These are phyloP conservation scores for Eufriesea mexicana DNA, from an alignment of 1,140 invertebrate species.

Conservation along the genomic window DNA sequence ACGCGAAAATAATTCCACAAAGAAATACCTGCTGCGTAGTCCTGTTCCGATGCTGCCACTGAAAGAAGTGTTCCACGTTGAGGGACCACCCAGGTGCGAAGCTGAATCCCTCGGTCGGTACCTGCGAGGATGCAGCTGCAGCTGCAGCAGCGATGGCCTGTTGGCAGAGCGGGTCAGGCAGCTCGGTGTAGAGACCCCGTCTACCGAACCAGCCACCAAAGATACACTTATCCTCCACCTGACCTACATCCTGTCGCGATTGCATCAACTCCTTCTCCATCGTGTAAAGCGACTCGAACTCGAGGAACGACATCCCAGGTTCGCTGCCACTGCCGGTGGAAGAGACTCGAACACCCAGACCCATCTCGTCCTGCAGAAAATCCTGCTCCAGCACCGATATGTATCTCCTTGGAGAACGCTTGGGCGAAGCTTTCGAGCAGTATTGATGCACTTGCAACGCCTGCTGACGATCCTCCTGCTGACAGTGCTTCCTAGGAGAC, in stretches of 20 bases:
- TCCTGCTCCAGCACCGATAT: constrained; percentile 55
- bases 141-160: constrained; percentile 27
- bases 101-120: constrained; percentile 72
- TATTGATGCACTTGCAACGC: constrained; percentile 20
- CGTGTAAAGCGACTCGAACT: constrained; percentile 75
- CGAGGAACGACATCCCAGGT: constrained; percentile 73
- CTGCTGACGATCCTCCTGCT: constrained; percentile 53
- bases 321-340: constrained; percentile 45
- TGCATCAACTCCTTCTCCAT: constrained; percentile 73
- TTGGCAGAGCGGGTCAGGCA: constrained; percentile 67
- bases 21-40: constrained; percentile 73
- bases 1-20: background rate
- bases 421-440: constrained; percentile 44
- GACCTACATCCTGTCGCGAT: constrained; percentile 55
- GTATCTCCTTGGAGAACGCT: constrained; percentile 54
- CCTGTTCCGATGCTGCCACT: constrained; percentile 77
- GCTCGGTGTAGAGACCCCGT: constrained; percentile 70
- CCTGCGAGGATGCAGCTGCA: constrained; percentile 43
- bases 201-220: constrained; percentile 65
- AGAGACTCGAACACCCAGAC: constrained; percentile 54
- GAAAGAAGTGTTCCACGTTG: constrained; percentile 75
- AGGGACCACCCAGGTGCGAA: constrained; percentile 77
- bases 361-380: constrained; percentile 63
- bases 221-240: constrained; percentile 68
- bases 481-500: constrained; percentile 49